Conservation (phyloP, 1,140 invertebrate species). For the Macrosteles quadrilineatus region DNA sequence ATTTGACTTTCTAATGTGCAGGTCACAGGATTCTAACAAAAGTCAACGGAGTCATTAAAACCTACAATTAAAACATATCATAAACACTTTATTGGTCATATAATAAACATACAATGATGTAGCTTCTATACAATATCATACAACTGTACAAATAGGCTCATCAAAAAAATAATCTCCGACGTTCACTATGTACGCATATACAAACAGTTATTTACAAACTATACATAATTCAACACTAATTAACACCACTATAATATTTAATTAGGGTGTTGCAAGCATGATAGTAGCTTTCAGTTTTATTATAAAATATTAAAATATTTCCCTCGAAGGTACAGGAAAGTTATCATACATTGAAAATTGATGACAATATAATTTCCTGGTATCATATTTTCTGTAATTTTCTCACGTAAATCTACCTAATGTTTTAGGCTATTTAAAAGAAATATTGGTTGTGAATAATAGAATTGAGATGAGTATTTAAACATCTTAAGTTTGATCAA, state of each 20-base stretch:
- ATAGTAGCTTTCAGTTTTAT: not conserved
- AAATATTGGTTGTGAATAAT: no score
- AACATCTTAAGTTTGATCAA: no score
- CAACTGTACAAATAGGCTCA: conserved; percentile 15
- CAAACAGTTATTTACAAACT: conserved; percentile 8
- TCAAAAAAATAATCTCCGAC: conserved; percentile 7
- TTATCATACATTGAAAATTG: no score
- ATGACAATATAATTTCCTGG: no score
- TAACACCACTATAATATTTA: not conserved
- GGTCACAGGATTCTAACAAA: no score
- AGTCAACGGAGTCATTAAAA: no score
- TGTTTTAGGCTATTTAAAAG: no score
- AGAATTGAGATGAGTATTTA: no score
- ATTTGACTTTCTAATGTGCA: no score
- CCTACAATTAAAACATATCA: not conserved
- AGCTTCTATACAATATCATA: conserved; percentile 12
- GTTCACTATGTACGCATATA: not conserved
- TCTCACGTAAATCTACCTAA: no score
- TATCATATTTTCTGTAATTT: no score
- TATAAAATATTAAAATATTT: not conserved
- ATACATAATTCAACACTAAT: not conserved
- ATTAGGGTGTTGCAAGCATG: not conserved
- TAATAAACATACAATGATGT: conserved; percentile 5
- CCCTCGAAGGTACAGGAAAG: no score
- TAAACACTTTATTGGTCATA: conserved; percentile 26